Base-by-base conservation (phyloP, 2,113 vertebrate genomes). In the Megaceryle maxima region DNA sequence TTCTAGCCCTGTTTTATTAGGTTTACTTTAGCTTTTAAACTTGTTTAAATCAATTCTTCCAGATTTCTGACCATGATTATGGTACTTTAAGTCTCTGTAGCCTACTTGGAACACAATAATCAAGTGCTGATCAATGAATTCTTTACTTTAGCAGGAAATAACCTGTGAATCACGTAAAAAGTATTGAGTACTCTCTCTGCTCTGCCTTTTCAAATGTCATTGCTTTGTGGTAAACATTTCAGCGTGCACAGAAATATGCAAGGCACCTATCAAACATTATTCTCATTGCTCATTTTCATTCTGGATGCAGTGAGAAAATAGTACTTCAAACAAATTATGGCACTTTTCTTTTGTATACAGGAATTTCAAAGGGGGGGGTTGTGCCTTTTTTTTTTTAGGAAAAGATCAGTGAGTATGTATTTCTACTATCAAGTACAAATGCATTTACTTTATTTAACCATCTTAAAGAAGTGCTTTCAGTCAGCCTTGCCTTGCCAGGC, bases 21-120 rank as follows among this genome's bases (percentile, higher is more conserved):
- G 13, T 37, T 86, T 77, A 35, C 55, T 92, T 82, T 76, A 69
- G 44, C 15, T 80, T 94, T 76, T 64, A 43, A 88, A 18, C 57
- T 85, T 91, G 41, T 77, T 92, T 91, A 92, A 77, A 92, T 66
- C 11, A 78, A 77, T 83, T 88, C 22, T 86, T 86, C 20, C 57
- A 73, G 29, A 74, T 74, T 86, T 87, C 35, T 81, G 20, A 50
- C 29, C 19, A 66, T n/a, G 17, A 76, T 2, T 85, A 50, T 13
- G 12, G 43, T 39, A 79, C 56, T 82, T 75, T 31, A 86, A 86
- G 63, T 77, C 63, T 28, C 44, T 88, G 21, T 57, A 83, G 50
- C 53, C 53, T 66, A 77, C 55, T 19, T n/a, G n/a, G 62, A 92
- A 77, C 33, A 70, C 37, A 88, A 77, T 62, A 88, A 73, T 22